Base-by-base conservation (phyloP, 2,113 vertebrate genomes). In the Atherinomorus stipes region DNA sequence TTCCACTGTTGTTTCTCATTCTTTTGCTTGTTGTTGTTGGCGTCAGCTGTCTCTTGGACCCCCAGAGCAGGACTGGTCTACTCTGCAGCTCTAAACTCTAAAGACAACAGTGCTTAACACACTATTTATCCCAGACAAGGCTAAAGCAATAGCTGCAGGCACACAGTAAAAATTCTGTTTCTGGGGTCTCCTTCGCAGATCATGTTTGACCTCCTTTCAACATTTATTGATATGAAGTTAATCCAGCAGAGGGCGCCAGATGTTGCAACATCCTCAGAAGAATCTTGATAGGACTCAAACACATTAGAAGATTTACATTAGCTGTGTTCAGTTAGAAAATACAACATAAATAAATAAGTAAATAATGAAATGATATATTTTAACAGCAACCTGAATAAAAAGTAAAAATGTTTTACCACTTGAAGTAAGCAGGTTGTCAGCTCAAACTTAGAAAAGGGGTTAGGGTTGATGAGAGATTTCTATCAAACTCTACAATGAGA, bases 1-100 rank as follows among this genome's bases (percentile, higher is more conserved):
- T 50, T 74, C 69, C 42, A 62, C 71, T 85, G 82, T 89, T 87
- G 80, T 80, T 84, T 85, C 72, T 87, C 45, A 78, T 89, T 83
- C 79, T 88, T 85, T 80, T 85, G 63, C 71, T 70, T 90, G 88
- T 91, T 92, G 75, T 86, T 85, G 78, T 89, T 93, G 89, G 84
- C 73, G 11, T 82, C 26, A 42, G 34, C 8, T 58, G 52, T 34
- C 15, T 38, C 38, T 7, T 7, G 18, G 81, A 78, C 73, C 71
- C 84, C 63, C 75, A 22, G 58, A 65, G 79, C 49, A 74, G 77
- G 72, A 70, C 68, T 77, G 8, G 80, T 72, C 66, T 56, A 45
- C 71, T 62, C 59, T 57, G 59, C 61, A 44, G 65, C 67, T 72
- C 69, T 75, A 81, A 83, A 84, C 78, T 81, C 76, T 50, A 81